Evolutionary conservation across 2,888 invertebrate species (phyloP).

Genomic region (Nemurella pictetii): DNA sequence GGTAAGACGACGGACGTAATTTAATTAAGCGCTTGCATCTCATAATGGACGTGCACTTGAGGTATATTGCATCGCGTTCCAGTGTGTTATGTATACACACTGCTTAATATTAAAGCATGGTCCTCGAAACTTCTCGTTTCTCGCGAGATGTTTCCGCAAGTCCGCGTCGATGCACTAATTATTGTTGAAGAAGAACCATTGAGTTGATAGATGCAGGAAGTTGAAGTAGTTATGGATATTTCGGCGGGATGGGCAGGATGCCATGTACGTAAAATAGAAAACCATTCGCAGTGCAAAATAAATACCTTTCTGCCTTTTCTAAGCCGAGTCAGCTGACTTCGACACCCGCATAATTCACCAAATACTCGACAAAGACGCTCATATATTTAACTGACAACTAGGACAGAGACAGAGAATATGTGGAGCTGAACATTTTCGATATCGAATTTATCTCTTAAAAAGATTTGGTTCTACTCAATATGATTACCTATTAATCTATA

Average conservation of each 20-base stretch:
- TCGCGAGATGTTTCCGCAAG: neutral
- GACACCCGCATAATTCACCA: slow-evolving; percentile 21
- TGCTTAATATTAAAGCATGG: no score
- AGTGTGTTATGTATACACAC: neutral
- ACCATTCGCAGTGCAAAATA: slow-evolving; percentile 26
- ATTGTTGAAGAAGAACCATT: neutral
- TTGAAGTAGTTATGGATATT: slow-evolving; percentile 27
- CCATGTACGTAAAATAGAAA: slow-evolving; percentile 17
- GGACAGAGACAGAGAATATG: slow-evolving; percentile 15
- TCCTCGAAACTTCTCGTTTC: neutral
- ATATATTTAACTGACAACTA: slow-evolving; percentile 26
- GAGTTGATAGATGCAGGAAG: neutral
- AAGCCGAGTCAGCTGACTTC: slow-evolving; percentile 30
- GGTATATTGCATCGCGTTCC: neutral
- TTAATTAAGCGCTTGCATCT: neutral
- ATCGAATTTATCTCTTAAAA: slow-evolving; percentile 29
- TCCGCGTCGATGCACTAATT: neutral
- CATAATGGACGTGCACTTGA: neutral
- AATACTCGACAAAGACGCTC: slow-evolving; percentile 29
- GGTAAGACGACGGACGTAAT: neutral
- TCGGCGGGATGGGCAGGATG: slow-evolving; percentile 9
- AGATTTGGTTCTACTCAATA: slow-evolving; percentile 24
- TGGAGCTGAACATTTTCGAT: slow-evolving; percentile 18
- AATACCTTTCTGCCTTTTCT: slow-evolving; percentile 25
- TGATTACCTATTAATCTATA: slow-evolving; percentile 27